phyloP scores from a whole-genome alignment of 2,888 invertebrate genomes.

The Leucoptera coffeella region DNA sequence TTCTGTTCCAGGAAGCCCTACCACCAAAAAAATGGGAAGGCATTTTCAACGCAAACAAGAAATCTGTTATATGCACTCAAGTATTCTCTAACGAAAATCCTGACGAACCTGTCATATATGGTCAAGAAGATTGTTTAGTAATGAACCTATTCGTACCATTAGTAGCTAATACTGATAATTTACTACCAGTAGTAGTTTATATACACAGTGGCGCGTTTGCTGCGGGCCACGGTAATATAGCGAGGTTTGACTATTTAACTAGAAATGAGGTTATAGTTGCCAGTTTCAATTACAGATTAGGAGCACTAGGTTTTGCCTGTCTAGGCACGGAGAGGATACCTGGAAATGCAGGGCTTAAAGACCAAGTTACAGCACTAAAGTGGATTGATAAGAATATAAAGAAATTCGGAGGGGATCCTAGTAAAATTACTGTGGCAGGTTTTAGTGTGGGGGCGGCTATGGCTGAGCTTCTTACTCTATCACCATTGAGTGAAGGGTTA shows the following conservation, averaged over 20 bases:
- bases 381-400: constrained; percentile 71
- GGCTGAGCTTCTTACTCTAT: constrained; percentile 27
- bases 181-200: constrained; percentile 30
- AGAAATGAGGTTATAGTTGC: constrained; percentile 62
- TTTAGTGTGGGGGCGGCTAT: constrained; percentile 70
- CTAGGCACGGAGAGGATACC: constrained; percentile 56
- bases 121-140: constrained; percentile 26
- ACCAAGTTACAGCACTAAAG: constrained; percentile 72
- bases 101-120: constrained; percentile 17
- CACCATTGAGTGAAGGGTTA: constrained; percentile 22
- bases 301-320: constrained; percentile 65
- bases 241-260: constrained; percentile 54
- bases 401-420: constrained; percentile 75
- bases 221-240: constrained; percentile 33
- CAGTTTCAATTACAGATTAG: constrained; percentile 63
- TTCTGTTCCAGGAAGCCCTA: constrained; percentile 28
- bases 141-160: constrained; percentile 25
- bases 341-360: constrained; percentile 82
- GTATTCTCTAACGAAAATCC: constrained; percentile 17
- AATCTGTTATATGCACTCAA: constrained; percentile 22
- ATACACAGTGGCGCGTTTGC: constrained; percentile 36
- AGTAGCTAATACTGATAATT: constrained; percentile 19
- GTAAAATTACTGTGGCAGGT: constrained; percentile 73
- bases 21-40: constrained; percentile 24
- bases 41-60: constrained; percentile 14